Conservation (phyloP, 2,113 vertebrate species). For the Eudorcas thomsonii region DNA sequence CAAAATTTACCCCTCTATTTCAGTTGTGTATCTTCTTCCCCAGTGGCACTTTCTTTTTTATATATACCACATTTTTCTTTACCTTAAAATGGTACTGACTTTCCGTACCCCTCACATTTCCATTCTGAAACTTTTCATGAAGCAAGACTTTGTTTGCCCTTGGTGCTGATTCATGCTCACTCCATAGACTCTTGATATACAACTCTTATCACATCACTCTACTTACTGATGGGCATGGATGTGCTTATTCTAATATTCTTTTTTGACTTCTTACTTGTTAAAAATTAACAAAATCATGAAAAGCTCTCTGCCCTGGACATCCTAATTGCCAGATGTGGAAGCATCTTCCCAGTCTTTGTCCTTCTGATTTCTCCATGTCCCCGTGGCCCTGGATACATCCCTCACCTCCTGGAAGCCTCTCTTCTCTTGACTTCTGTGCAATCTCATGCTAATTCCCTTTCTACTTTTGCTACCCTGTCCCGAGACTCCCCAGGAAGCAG, state of each 20-base stretch:
- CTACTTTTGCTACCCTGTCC: not conserved
- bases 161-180: not conserved
- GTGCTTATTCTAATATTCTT: not conserved
- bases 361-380: not conserved
- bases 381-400: not conserved
- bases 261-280: not conserved
- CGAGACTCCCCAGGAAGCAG: not conserved
- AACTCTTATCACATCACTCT: not conserved
- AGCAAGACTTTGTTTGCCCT: not conserved
- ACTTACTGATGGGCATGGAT: not conserved
- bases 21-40: not conserved
- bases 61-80: not conserved
- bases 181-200: too few species aligned
- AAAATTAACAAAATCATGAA: not conserved
- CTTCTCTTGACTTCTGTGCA: not conserved
- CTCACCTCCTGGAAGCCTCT: not conserved
- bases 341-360: not conserved
- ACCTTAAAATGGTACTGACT: not conserved
- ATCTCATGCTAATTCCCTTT: not conserved
- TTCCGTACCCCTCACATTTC: not conserved
- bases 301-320: not conserved
- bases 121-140: not conserved
- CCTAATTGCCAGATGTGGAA: not conserved
- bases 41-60: not conserved
- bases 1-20: not conserved